Percentiles rank a stretch among this genome's conserved stretches.
Conservation (phyloP, 2,797 vertebrate species). For the Sebastes goodei region DNA sequence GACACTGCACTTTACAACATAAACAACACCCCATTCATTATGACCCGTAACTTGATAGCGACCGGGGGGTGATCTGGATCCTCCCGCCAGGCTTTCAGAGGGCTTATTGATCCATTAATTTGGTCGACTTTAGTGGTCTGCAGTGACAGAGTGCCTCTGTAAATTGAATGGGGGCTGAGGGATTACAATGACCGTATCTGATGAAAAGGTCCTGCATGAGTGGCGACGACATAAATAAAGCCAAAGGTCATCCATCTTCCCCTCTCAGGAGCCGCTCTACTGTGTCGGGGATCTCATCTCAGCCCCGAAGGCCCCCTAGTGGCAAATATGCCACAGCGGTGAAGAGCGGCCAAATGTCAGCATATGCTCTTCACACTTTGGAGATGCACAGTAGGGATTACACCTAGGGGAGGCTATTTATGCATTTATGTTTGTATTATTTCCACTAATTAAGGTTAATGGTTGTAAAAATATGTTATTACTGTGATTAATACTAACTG, state of each 20-base stretch:
- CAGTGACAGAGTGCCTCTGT: conserved; percentile 80
- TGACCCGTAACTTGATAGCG: conserved; percentile 81
- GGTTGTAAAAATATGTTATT: not conserved
- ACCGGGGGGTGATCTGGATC: conserved; percentile 68
- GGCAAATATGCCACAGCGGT: conserved; percentile 34
- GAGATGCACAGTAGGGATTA: not conserved
- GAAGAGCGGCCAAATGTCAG: conserved; percentile 22
- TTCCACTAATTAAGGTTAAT: not conserved
- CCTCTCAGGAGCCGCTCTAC: conserved; percentile 22
- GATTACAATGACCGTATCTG: conserved; percentile 78
- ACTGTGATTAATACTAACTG: not conserved
- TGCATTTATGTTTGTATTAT: not conserved
- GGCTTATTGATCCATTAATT: conserved; percentile 86
- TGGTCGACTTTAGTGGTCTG: conserved; percentile 79
- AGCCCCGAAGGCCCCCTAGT: conserved; percentile 47
- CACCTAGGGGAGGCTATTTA: not conserved
- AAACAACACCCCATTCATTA: conserved; percentile 91
- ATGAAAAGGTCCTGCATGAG: conserved; percentile 76
- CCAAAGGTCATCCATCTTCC: conserved; percentile 78
- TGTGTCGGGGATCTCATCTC: conserved; percentile 31
- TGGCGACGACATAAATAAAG: conserved; percentile 80
- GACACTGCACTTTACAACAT: conserved; percentile 84
- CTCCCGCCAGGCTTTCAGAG: conserved; percentile 79
- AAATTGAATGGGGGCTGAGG: conserved; percentile 84
- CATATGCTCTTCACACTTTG: conserved; percentile 32